phyloP scores from a whole-genome alignment of 2,113 vertebrate genomes.

The Progne subis region DNA sequence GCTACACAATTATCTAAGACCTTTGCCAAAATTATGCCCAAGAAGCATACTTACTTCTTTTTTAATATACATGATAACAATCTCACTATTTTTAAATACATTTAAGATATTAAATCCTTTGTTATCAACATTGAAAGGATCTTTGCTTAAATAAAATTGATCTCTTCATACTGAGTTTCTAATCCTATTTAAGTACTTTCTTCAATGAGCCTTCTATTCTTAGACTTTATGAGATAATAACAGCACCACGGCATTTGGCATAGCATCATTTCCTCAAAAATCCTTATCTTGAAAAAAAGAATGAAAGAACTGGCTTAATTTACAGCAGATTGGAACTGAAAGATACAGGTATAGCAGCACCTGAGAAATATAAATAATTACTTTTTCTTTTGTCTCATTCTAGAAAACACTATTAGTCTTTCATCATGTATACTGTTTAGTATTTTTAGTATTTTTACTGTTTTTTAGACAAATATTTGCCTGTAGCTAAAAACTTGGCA shows the following conservation, averaged over 20 bases:
- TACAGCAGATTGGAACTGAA: not conserved
- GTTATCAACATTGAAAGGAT: not conserved
- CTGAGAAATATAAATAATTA: not conserved
- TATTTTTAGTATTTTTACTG: not conserved
- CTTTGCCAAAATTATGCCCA: not conserved
- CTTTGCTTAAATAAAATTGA: not conserved
- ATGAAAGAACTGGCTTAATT: not conserved
- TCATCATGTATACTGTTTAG: not conserved
- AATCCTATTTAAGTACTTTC: not conserved
- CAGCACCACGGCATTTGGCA: not conserved
- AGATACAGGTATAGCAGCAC: not conserved
- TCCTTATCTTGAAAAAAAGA: not conserved
- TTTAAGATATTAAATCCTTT: conserved; percentile 1
- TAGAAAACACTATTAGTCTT: not conserved
- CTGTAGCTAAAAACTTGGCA: not conserved
- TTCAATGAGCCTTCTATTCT: not conserved
- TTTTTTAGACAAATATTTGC: not conserved
- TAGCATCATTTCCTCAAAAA: not conserved
- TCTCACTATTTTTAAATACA: not conserved
- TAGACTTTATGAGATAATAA: not conserved
- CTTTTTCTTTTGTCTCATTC: not conserved
- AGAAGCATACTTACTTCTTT: not conserved
- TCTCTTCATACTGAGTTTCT: conserved; percentile 2
- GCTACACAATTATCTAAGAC: not conserved
- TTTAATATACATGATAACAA: not conserved